Evolutionary conservation across 2,888 invertebrate species (phyloP).

Genomic region (Atrina japonica): DNA sequence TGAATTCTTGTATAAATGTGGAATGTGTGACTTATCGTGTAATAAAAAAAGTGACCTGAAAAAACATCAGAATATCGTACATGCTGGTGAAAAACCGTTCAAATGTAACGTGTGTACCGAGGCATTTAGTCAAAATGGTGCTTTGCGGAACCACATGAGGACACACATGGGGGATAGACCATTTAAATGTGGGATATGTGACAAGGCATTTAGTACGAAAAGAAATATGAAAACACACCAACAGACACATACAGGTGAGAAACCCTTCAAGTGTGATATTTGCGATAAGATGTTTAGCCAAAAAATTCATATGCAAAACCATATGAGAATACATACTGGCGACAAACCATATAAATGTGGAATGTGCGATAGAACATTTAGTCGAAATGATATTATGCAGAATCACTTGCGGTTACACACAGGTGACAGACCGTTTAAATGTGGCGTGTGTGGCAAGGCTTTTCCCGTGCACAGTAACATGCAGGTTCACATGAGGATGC

Average conservation of each 20-base stretch:
- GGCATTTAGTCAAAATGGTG: not conserved
- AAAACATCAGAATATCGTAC: no score
- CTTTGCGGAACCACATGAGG: constrained; percentile 5
- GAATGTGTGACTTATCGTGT: no score
- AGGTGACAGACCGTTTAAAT: not conserved
- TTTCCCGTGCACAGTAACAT: no score
- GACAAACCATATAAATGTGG: constrained; percentile 21
- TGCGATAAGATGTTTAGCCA: constrained; percentile 18
- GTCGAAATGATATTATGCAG: not conserved
- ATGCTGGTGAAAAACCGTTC: no score
- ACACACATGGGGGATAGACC: constrained; percentile 10
- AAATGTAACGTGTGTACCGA: constrained; percentile 14
- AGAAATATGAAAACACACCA: constrained; percentile 3
- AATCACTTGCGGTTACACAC: constrained; percentile 13
- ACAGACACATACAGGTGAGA: constrained; percentile 11
- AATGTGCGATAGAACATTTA: constrained; percentile 4
- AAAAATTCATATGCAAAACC: not conserved
- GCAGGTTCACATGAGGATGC: no score
- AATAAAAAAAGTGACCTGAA: no score
- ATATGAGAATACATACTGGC: constrained; percentile 19
- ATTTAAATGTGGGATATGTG: constrained; percentile 19
- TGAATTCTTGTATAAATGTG: no score
- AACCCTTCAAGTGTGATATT: constrained; percentile 8
- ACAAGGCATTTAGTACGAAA: constrained; percentile 2
- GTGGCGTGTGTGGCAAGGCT: no score